Evolutionary conservation across 2,797 vertebrate genomes (phyloP).

Genomic region (Rhadinocentrus ornatus): DNA sequence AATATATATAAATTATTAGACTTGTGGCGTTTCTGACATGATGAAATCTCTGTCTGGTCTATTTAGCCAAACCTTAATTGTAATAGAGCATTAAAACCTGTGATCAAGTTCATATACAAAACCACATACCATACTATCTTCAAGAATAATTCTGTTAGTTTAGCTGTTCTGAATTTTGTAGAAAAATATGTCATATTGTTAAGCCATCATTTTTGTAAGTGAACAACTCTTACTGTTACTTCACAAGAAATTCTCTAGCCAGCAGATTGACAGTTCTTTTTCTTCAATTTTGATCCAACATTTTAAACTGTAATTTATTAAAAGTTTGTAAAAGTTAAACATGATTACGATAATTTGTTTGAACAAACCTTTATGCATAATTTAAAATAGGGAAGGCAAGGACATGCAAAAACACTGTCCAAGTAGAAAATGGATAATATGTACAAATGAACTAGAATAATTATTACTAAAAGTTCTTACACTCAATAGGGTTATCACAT

Average conservation of each 20-base stretch:
- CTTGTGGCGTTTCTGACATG: neutral
- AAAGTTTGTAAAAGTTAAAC: neutral
- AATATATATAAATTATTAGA: neutral
- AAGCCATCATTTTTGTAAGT: too few species aligned
- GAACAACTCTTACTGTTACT: too few species aligned
- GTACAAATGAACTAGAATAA: too few species aligned
- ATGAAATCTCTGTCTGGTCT: neutral
- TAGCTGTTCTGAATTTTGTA: too few species aligned
- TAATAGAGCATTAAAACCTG: neutral
- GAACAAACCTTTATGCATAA: neutral
- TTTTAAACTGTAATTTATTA: neutral
- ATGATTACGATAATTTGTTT: neutral
- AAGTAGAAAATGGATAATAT: neutral
- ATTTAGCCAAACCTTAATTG: neutral
- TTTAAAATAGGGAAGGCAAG: neutral
- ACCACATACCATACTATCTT: neutral
- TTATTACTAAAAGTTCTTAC: too few species aligned
- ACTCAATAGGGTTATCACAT: too few species aligned
- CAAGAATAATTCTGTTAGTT: neutral
- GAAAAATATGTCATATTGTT: too few species aligned
- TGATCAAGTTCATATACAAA: neutral
- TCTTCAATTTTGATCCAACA: too few species aligned
- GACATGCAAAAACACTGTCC: neutral
- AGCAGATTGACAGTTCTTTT: too few species aligned
- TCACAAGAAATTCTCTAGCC: too few species aligned